Evolutionary conservation across 2,797 vertebrate species (phyloP).

Genomic region (Neomorphus geoffroyi): DNA sequence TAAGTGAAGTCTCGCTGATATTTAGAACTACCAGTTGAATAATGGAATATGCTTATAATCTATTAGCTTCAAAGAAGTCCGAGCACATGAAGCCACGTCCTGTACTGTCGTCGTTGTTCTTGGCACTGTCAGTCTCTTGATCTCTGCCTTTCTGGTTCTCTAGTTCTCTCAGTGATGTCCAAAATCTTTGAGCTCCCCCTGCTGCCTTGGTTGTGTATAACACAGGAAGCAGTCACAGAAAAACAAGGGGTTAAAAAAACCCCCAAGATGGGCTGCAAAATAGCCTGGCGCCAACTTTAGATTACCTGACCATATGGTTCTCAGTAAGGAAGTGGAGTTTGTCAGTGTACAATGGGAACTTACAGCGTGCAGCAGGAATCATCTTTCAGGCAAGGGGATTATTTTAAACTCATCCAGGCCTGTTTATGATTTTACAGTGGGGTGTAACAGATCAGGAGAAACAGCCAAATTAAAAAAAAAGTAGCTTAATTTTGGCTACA

Average conservation of each 20-base stretch:
- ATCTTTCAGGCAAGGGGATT: accelerated
- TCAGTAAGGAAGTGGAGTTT: accelerated
- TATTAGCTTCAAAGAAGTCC: background rate
- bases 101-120: accelerated
- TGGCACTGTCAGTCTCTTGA: background rate
- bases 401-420: background rate
- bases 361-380: accelerated
- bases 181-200: conserved; percentile 44
- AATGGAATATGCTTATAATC: background rate
- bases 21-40: background rate
- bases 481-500: background rate
- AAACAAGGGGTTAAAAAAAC: background rate
- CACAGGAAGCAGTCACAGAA: background rate
- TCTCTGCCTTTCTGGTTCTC: accelerated
- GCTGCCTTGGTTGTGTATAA: background rate
- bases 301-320: accelerated
- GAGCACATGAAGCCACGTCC: background rate
- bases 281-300: accelerated
- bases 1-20: background rate
- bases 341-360: background rate
- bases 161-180: background rate
- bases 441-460: background rate
- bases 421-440: background rate
- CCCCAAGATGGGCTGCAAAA: accelerated
- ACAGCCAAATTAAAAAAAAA: background rate